Conservation (phyloP, 1,140 invertebrate genomes). For the Protaetia brevitarsis region DNA sequence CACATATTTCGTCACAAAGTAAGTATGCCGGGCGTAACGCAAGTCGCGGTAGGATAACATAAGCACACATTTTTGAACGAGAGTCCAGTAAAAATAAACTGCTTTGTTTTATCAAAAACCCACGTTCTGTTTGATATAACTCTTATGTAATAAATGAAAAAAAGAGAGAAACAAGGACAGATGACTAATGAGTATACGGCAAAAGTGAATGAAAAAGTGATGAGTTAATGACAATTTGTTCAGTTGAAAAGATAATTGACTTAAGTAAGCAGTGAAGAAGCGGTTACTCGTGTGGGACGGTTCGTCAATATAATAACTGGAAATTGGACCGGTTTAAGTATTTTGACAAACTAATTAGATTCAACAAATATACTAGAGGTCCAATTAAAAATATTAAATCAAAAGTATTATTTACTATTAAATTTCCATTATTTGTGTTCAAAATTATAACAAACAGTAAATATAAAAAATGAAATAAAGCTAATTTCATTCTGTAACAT, state of each 20-base stretch:
- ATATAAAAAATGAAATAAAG: no score
- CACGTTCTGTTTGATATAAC: not conserved
- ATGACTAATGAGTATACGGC: not conserved
- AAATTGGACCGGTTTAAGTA: not conserved
- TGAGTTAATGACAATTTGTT: not conserved
- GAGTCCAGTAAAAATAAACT: not conserved
- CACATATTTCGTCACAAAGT: no score
- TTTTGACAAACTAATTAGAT: no score
- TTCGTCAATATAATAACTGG: not conserved
- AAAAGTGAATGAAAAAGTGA: not conserved
- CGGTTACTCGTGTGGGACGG: not conserved
- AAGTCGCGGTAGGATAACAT: no score
- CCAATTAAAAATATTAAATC: no score
- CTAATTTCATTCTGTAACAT: no score
- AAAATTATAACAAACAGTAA: no score
- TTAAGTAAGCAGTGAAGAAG: not conserved
- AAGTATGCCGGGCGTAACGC: no score
- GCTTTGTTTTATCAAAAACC: conserved; percentile 2
- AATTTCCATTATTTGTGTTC: no score
- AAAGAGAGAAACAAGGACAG: not conserved
- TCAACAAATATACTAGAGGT: no score
- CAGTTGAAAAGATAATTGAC: not conserved
- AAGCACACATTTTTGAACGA: not conserved
- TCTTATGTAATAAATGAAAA: not conserved
- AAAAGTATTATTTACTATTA: no score